These are phyloP conservation scores for Melikaiella ostensackeni DNA, from an alignment of 2,888 invertebrate species.

Conservation along the genomic window DNA sequence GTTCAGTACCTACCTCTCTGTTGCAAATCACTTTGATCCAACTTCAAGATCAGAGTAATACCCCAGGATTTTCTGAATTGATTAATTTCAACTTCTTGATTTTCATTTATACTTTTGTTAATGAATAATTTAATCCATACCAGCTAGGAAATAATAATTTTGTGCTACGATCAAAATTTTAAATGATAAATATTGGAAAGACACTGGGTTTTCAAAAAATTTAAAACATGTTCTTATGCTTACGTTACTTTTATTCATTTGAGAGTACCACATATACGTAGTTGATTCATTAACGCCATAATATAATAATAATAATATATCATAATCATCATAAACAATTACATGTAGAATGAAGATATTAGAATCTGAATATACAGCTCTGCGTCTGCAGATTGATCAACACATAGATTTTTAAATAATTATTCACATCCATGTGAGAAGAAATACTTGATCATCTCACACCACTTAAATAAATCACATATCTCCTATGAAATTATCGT, in stretches of 20 bases:
- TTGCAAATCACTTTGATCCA: too few species aligned
- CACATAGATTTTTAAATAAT: neutral
- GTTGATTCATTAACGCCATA: conserved; percentile 48
- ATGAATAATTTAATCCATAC: too few species aligned
- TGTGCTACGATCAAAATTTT: neutral
- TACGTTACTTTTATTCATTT: conserved; percentile 49
- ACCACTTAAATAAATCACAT: neutral
- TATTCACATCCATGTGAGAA: neutral
- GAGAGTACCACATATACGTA: conserved; percentile 51
- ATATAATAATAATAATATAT: conserved; percentile 48
- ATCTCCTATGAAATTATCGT: neutral
- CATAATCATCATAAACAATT: neutral
- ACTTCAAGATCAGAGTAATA: too few species aligned
- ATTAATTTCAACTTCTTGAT: too few species aligned
- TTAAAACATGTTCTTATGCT: conserved; percentile 29
- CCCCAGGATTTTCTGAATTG: too few species aligned
- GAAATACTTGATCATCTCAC: neutral
- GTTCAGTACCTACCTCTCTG: too few species aligned
- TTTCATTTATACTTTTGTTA: too few species aligned
- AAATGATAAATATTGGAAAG: neutral
- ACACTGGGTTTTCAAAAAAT: neutral
- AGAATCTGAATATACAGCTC: neutral
- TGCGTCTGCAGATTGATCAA: neutral
- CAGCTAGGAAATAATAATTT: too few species aligned
- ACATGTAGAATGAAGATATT: neutral